Evolutionary conservation across 2,797 vertebrate genomes (phyloP), one percentile per base, ranked within the genome.

Genomic region (Cirrhinus molitorella): DNA sequence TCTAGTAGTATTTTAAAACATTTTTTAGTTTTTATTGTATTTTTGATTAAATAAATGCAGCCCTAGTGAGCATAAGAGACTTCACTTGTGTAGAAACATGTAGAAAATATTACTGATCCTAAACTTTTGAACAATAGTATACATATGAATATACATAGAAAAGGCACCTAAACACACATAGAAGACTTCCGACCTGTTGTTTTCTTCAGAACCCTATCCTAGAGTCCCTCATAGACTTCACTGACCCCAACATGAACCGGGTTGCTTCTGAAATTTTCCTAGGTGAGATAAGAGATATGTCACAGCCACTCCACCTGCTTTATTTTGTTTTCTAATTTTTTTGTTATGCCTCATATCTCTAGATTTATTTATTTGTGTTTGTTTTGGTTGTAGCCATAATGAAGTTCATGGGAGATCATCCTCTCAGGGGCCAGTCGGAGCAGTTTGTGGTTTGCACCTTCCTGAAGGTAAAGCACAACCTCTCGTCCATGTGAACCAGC

Each of bases 321-420:
- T 57, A 21, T 28, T 17, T 47, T 47, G 17, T 4, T 78, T 31
- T 61, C n/a, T 17, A 23, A 12, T n/a, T 34, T 1, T 49, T 51
- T 23, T 25, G 14, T 37, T 28, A 23, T 53, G 40, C 23, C 23
- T 91, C 79, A 86, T 1, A 31, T 84, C 28, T 89, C 25, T 34
- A 65, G 21, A 63, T 65, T 2, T 49, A 34, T 45, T 61, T 63
- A 7, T 43, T 57, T 83, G 28, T 74, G 14, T 67, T 81, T 72
- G 31, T 47, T 84, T 67, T 80, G 45, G 68, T 17, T 74, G 19
- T 83, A 99, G 98, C 93, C 0, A 94, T 97, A 81, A 99, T 99
- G 97, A 97, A 95, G 87, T 99, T 99, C 92, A 99, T 99, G 98
- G 98, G 98, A 0, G 98, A 99, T 59, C 91, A 94, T 57, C 94